Evolutionary conservation across 2,113 vertebrate species (phyloP).

Genomic region (Pelodiscus sinensis): DNA sequence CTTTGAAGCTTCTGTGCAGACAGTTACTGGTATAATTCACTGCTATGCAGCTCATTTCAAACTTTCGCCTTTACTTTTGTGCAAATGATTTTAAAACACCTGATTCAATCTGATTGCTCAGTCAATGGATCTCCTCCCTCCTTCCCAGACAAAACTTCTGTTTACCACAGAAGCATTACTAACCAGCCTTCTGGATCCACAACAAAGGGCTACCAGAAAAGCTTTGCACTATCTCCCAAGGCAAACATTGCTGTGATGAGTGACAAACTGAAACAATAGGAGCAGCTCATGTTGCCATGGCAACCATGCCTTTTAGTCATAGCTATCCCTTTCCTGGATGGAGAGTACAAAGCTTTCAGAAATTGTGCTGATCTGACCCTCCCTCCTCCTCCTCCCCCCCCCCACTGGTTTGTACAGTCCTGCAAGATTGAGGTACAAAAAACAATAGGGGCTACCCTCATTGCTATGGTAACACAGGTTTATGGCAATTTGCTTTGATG

Average conservation of each 20-base stretch:
- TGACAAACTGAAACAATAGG: slow-evolving; percentile 56
- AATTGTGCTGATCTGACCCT: slow-evolving; percentile 28
- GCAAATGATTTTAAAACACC: slow-evolving; percentile 22
- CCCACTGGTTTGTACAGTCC: slow-evolving; percentile 12
- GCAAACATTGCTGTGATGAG: slow-evolving; percentile 35
- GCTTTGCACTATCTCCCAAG: slow-evolving; percentile 15
- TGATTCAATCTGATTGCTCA: background rate
- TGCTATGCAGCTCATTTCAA: background rate
- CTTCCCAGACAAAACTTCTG: slow-evolving; percentile 26
- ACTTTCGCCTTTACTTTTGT: background rate
- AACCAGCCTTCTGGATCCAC: slow-evolving; percentile 4
- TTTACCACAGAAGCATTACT: slow-evolving; percentile 43
- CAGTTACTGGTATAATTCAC: background rate
- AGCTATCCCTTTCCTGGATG: slow-evolving; percentile 9
- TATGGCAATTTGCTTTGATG: slow-evolving; percentile 15
- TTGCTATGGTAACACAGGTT: slow-evolving; percentile 34
- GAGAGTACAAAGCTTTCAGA: slow-evolving; percentile 28
- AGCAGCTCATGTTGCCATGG: slow-evolving; percentile 44
- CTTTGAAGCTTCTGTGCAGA: background rate
- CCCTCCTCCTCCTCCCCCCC: background rate
- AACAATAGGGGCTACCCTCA: background rate
- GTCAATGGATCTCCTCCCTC: slow-evolving; percentile 36
- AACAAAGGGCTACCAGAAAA: slow-evolving; percentile 32
- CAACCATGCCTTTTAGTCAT: slow-evolving; percentile 36
- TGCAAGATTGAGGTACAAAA: slow-evolving; percentile 5